phyloP scores from a whole-genome alignment of 2,888 invertebrate genomes.

The Acanthoscelides obtectus region DNA sequence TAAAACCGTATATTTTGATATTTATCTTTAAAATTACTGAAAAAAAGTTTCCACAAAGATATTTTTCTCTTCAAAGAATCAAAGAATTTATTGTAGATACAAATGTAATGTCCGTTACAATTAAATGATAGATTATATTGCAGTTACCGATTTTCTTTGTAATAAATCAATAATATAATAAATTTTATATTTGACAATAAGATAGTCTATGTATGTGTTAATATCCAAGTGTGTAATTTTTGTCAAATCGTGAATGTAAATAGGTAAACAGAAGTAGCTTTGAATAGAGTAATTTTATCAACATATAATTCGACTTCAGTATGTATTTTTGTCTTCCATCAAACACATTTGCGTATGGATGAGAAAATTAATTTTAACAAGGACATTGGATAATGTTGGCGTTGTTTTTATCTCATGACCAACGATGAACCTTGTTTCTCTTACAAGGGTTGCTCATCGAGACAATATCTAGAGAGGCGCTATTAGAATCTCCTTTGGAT shows the following conservation, averaged over 20 bases:
- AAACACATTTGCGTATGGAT: no score
- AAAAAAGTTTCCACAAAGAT: background rate
- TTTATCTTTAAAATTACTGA: background rate
- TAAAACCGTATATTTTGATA: background rate
- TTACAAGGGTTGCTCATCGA: no score
- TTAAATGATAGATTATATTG: background rate
- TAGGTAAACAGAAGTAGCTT: background rate
- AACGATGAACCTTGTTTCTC: no score
- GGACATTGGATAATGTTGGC: no score
- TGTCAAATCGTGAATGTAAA: background rate
- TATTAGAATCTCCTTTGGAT: no score
- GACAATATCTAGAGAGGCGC: no score
- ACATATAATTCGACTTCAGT: background rate
- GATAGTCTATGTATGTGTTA: background rate
- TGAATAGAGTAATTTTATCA: background rate
- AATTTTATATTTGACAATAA: background rate
- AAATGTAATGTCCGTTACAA: background rate
- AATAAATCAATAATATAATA: background rate
- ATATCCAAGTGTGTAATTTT: background rate
- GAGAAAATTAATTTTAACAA: no score
- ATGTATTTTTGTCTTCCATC: background rate
- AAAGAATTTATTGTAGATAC: background rate
- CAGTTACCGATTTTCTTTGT: background rate
- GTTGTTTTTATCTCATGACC: no score
- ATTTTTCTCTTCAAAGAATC: background rate